Evolutionary conservation across 1,140 invertebrate species (phyloP).

Genomic region (Colletes latitarsis): DNA sequence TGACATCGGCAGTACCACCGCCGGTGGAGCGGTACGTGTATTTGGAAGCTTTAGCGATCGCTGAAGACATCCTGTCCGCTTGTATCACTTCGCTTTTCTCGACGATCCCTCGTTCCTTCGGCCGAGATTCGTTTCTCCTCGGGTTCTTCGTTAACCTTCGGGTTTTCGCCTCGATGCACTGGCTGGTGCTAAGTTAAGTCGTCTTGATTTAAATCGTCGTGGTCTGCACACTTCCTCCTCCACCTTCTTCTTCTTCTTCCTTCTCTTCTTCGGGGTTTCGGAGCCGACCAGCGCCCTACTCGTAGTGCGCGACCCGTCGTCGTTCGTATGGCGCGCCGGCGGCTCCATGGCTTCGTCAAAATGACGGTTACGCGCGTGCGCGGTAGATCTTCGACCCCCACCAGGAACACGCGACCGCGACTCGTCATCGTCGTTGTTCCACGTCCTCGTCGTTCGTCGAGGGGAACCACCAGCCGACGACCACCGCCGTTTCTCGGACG

Average conservation of each 20-base stretch:
- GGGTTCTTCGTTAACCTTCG: slow-evolving; percentile 21
- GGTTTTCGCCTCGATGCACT: slow-evolving; percentile 36
- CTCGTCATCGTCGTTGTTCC: slow-evolving; percentile 53
- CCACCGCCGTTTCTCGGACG: slow-evolving; percentile 36
- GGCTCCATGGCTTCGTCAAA: slow-evolving; percentile 76
- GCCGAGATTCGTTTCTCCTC: slow-evolving; percentile 33
- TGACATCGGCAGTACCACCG: slow-evolving; percentile 91
- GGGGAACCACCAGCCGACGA: slow-evolving; percentile 51
- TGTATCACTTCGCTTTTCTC: slow-evolving; percentile 50
- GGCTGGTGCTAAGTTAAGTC: slow-evolving; percentile 24
- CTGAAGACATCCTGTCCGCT: slow-evolving; percentile 83
- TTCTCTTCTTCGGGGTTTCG: slow-evolving; percentile 69
- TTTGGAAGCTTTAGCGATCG: slow-evolving; percentile 92
- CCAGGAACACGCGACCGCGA: slow-evolving; percentile 41
- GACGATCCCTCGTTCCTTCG: slow-evolving; percentile 25
- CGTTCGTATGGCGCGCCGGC: slow-evolving; percentile 80
- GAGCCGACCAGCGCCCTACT: slow-evolving; percentile 81
- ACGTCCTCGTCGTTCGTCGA: slow-evolving; percentile 44
- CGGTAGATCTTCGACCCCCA: slow-evolving; percentile 66
- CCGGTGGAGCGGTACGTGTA: slow-evolving; percentile 93
- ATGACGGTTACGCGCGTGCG: slow-evolving; percentile 68
- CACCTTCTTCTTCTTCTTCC: slow-evolving; percentile 59
- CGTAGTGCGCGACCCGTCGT: slow-evolving; percentile 80
- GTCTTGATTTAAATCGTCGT: slow-evolving; percentile 43
- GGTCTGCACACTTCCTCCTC: slow-evolving; percentile 29